Evolutionary conservation across 2,888 invertebrate species (phyloP).

Genomic region (Agrochola litura): DNA sequence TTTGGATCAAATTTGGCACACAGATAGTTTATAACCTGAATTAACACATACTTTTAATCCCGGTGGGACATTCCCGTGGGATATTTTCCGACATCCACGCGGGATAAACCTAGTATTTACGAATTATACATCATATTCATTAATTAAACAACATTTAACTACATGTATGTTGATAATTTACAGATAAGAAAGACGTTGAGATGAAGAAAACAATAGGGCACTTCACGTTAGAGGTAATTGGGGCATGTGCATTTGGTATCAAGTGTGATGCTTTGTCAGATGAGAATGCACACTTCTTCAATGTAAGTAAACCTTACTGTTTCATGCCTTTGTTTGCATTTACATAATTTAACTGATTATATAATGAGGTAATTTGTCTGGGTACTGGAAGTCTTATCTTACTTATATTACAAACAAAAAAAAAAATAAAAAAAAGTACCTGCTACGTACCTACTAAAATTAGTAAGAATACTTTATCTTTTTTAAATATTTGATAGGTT

Average conservation of each 20-base stretch:
- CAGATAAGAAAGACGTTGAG: constrained; percentile 87
- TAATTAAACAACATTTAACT: not conserved
- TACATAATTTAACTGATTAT: not conserved
- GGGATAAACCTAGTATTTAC: not conserved
- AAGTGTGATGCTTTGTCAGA: constrained; percentile 87
- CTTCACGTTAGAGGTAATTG: constrained; percentile 90
- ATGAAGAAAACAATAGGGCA: constrained; percentile 90
- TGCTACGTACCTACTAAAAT: not conserved
- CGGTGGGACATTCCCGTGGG: no score
- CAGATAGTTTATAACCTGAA: no score
- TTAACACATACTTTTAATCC: no score
- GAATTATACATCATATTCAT: not conserved
- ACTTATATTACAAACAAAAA: not conserved
- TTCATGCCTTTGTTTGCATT: not conserved
- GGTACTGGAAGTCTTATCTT: not conserved
- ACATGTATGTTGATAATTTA: constrained; percentile 49
- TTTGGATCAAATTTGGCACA: no score
- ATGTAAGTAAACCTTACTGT: constrained; percentile 74
- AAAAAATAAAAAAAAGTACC: not conserved
- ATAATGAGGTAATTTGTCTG: not conserved
- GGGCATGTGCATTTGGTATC: constrained; percentile 90
- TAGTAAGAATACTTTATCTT: not conserved
- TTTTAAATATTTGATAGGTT: not conserved
- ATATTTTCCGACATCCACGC: not conserved
- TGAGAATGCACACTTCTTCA: constrained; percentile 87